Conservation (phyloP, 2,888 invertebrate species). For the Platycheirus rosarum region DNA sequence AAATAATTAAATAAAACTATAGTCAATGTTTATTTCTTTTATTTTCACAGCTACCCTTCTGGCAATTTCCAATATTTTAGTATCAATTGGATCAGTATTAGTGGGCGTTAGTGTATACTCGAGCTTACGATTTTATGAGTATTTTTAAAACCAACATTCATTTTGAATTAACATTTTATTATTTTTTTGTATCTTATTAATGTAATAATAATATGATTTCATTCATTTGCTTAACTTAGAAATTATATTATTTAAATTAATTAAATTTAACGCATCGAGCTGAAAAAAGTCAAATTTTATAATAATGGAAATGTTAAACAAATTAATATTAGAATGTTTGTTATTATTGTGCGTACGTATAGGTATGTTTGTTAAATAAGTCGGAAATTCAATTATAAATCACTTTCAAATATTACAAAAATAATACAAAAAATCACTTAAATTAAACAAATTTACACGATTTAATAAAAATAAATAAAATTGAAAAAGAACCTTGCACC, state of each 20-base stretch:
- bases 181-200: neutral
- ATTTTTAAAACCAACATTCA: slow-evolving; percentile 34
- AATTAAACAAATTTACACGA: slow-evolving; percentile 13
- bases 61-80: slow-evolving; percentile 76
- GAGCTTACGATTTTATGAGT: slow-evolving; percentile 61
- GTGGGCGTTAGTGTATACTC: slow-evolving; percentile 78
- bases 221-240: slow-evolving; percentile 10
- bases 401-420: slow-evolving; percentile 20
- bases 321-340: slow-evolving; percentile 3
- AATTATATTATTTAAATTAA: neutral
- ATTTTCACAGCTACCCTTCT: slow-evolving; percentile 77
- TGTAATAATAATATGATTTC: slow-evolving; percentile 21
- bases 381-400: slow-evolving; percentile 8
- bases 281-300: neutral
- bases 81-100: slow-evolving; percentile 77
- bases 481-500: slow-evolving; percentile 6
- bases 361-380: slow-evolving; percentile 19
- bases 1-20: too few species aligned
- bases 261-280: slow-evolving; percentile 8
- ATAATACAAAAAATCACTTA: slow-evolving; percentile 7
- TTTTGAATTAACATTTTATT: neutral
- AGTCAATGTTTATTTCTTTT: too few species aligned
- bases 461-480: slow-evolving; percentile 6
- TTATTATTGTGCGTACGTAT: slow-evolving; percentile 14
- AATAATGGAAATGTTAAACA: slow-evolving; percentile 20